These are phyloP conservation scores for Rotaria macrura DNA, from an alignment of 2,888 invertebrate genomes.

Conservation along the genomic window DNA sequence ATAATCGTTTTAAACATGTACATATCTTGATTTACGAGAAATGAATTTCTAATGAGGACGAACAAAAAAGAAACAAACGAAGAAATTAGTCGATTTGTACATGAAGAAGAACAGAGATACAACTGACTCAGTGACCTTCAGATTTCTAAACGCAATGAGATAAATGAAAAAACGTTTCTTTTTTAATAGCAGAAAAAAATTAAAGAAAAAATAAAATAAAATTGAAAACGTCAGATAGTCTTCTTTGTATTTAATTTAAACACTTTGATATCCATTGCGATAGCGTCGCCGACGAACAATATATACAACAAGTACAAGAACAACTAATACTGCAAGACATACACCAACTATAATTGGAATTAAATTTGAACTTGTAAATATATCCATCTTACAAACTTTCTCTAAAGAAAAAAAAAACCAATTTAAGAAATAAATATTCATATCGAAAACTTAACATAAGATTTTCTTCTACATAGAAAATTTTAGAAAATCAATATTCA, in stretches of 20 bases:
- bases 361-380: slow-evolving; percentile 59
- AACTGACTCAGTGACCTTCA: neutral
- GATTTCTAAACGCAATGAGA: neutral
- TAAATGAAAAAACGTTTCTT: too few relatives aligned
- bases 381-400: slow-evolving; percentile 42
- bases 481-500: too few relatives aligned
- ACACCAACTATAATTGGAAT: slow-evolving; percentile 97
- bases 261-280: neutral
- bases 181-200: neutral
- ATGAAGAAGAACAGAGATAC: neutral
- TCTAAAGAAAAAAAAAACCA: neutral
- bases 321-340: slow-evolving; percentile 73
- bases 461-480: neutral
- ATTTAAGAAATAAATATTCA: too few relatives aligned
- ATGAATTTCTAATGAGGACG: too few relatives aligned
- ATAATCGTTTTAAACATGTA: neutral
- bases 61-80: neutral
- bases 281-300: slow-evolving; percentile 64
- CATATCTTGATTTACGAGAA: neutral
- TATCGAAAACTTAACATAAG: neutral
- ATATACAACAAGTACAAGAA: slow-evolving; percentile 82
- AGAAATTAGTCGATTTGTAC: neutral
- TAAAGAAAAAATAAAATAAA: neutral
- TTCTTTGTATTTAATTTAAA: neutral
- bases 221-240: neutral